These are phyloP conservation scores for Syngnathus floridae DNA, from an alignment of 2,113 vertebrate genomes.

Conservation along the genomic window DNA sequence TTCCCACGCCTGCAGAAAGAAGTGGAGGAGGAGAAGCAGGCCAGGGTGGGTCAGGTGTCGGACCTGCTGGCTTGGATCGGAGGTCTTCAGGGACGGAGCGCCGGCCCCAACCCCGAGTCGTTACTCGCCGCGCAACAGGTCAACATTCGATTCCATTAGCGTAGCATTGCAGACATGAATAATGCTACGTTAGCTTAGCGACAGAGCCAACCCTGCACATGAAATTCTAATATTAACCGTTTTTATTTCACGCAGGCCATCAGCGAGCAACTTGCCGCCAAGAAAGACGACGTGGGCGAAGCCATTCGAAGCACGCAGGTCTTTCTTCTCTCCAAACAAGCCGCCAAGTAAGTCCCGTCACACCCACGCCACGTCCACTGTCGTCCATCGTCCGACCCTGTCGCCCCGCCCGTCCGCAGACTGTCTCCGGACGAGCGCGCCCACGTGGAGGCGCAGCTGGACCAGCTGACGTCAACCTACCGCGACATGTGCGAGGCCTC, in stretches of 20 bases:
- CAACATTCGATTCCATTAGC: neutral
- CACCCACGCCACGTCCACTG: too few species aligned
- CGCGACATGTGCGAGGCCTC: conserved; percentile 79
- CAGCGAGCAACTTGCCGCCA: conserved; percentile 80
- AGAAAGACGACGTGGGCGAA: conserved; percentile 86
- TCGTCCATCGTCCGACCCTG: neutral
- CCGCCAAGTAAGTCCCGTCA: conserved; percentile 80
- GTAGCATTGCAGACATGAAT: too few species aligned
- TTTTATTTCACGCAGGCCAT: conserved; percentile 69
- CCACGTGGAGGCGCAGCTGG: conserved; percentile 77
- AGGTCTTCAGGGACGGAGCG: conserved; percentile 71
- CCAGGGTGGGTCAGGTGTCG: conserved; percentile 84
- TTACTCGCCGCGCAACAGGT: conserved; percentile 91
- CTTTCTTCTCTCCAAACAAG: conserved; percentile 88
- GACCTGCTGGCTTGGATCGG: conserved; percentile 85
- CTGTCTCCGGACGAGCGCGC: conserved; percentile 81
- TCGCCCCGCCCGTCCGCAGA: conserved; percentile 55
- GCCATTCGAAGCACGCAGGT: conserved; percentile 85
- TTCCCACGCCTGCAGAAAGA: conserved; percentile 77
- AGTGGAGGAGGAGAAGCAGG: conserved; percentile 92
- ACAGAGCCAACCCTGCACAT: too few species aligned
- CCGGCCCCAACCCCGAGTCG: conserved; percentile 70
- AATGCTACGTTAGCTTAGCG: neutral
- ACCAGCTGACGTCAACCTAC: conserved; percentile 79
- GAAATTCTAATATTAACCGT: neutral